phyloP scores from a whole-genome alignment of 2,113 vertebrate genomes.

The Rhodinocichla rosea region DNA sequence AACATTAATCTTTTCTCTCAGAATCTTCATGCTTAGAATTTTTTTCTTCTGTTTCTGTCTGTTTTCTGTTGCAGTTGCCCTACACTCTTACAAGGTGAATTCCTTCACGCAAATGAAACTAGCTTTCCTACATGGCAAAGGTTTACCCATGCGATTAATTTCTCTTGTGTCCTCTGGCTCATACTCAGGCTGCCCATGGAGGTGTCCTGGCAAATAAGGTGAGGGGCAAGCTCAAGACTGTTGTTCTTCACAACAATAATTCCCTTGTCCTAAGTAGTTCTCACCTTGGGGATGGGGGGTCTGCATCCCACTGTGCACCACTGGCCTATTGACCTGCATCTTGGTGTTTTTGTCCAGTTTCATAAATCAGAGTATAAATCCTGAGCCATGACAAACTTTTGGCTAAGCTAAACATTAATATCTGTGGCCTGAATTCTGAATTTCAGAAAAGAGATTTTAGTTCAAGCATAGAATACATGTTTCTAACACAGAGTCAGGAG shows the following conservation, averaged over 20 bases:
- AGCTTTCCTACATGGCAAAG: conserved; percentile 13
- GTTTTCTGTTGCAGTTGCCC: conserved; percentile 8
- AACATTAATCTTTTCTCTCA: not conserved
- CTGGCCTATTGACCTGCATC: not conserved
- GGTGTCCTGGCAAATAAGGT: conserved; percentile 27
- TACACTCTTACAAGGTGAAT: conserved; percentile 22
- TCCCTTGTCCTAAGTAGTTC: not conserved
- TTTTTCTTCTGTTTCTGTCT: conserved; percentile 27
- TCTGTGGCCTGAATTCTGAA: not conserved
- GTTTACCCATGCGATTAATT: conserved; percentile 11
- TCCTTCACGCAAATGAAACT: not conserved
- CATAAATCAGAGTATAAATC: not conserved
- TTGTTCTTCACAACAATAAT: not conserved
- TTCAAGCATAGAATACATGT: not conserved
- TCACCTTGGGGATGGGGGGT: not conserved
- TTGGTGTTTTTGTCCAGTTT: not conserved
- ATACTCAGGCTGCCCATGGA: not conserved
- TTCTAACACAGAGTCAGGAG: not conserved
- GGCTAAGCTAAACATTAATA: not conserved
- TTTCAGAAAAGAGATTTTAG: not conserved
- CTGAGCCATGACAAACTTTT: not conserved
- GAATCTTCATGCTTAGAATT: conserved; percentile 7
- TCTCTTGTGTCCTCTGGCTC: conserved; percentile 3
- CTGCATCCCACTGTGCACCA: not conserved
- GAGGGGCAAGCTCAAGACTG: not conserved